Evolutionary conservation across 2,888 invertebrate genomes (phyloP).

Genomic region (Uropetala carovei): DNA sequence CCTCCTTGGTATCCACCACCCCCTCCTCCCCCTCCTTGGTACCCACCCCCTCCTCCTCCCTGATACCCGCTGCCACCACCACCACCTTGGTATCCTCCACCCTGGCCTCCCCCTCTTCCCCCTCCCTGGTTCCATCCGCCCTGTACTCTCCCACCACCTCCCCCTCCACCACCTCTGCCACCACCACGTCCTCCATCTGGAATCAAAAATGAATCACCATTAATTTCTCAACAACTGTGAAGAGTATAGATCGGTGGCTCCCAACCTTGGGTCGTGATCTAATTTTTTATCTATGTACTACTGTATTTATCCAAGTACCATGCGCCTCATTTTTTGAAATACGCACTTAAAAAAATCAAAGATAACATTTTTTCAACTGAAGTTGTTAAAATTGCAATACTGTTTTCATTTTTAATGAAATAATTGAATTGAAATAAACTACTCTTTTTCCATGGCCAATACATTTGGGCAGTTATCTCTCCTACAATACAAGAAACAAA

Average conservation of each 20-base stretch:
- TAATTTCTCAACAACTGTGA: not conserved
- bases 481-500: too few relatives aligned
- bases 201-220: slow-evolving; percentile 67
- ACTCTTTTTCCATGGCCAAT: too few relatives aligned
- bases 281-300: too few relatives aligned
- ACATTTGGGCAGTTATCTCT: too few relatives aligned
- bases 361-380: not conserved
- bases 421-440: too few relatives aligned
- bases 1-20: slow-evolving; percentile 45
- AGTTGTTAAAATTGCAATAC: too few relatives aligned
- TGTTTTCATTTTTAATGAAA: too few relatives aligned
- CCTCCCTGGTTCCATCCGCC: slow-evolving; percentile 75
- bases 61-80: slow-evolving; percentile 30
- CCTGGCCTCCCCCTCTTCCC: slow-evolving; percentile 67
- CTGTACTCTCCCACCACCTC: slow-evolving; percentile 72
- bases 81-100: not conserved
- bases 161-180: slow-evolving; percentile 71
- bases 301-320: too few relatives aligned
- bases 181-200: slow-evolving; percentile 75
- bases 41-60: slow-evolving; percentile 3
- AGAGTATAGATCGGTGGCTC: not conserved
- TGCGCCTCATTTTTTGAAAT: too few relatives aligned
- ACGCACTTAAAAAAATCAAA: not conserved
- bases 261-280: not conserved
- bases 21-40: slow-evolving; percentile 41